Evolutionary conservation across 2,113 vertebrate species (phyloP), one percentile per base, ranked within the genome.

Genomic region (Equus przewalskii): DNA sequence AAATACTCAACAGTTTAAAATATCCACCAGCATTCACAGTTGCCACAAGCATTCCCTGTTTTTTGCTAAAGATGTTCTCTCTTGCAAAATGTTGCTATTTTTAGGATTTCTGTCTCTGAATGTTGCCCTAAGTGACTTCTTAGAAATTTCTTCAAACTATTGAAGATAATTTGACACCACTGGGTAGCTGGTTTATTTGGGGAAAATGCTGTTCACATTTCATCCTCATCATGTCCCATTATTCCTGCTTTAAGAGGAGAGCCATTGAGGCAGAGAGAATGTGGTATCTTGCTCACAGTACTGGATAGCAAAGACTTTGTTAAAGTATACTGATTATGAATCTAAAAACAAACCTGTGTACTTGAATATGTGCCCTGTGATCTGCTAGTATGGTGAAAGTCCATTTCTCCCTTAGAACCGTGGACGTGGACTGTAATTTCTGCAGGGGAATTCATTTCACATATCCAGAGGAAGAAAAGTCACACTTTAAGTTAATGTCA

Each of bases 51-150:
- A 18, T 73, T 65, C 9, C 41, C 28, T 7, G 1, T 7, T 44
- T 85, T 65, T 73, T 49, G 60, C n/a, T 95, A 92, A 97, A 86
- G 83, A 86, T 9, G 82, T 78, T 24, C 3, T 90, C 54, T 87
- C 73, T 89, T 92, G 58, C 84, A 91, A 76, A 93, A 90, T 91
- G 91, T 87, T 33, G 81, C 51, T 64, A 10, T 21, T 90, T 96
- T 92, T 91, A 92, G 80, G 80, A 94, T 97, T 96, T 96, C 65
- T 83, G 56, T 95, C 70, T 96, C 73, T 94, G 64, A 90, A 87
- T 58, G 64, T 76, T 92, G 64, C 94, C 73, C n/a, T 89, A 84
- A 95, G 41, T 84, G 94, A 90, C 33, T 95, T 90, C 58, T 96
- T 92, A 92, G 88, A 88, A 70, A 51, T 46, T 56, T 87, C 46